phyloP scores from a whole-genome alignment of 2,888 invertebrate species.

The Leptopterna dolabrata region DNA sequence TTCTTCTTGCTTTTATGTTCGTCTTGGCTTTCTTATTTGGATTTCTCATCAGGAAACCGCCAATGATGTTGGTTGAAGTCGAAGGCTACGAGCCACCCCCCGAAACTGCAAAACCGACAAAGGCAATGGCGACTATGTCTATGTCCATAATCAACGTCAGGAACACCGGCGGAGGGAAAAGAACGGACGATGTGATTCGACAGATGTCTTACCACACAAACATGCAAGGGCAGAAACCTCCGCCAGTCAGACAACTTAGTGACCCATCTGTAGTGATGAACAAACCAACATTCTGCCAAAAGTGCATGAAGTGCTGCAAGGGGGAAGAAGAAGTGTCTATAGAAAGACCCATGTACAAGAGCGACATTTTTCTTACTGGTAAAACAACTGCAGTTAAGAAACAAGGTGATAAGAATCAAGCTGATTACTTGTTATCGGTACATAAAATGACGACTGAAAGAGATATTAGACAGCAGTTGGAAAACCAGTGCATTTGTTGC shows the following conservation, averaged over 20 bases:
- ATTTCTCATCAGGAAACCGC: conserved; percentile 41
- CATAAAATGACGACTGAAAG: conserved; percentile 34
- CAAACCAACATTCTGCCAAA: neutral
- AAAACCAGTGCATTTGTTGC: conserved; percentile 20
- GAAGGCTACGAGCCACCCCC: neutral
- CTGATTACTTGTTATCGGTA: neutral
- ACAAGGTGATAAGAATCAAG: neutral
- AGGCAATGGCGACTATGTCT: neutral
- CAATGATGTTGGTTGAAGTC: conserved; percentile 35
- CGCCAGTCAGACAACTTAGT: neutral
- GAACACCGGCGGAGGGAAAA: neutral
- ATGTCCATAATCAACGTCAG: conserved; percentile 45
- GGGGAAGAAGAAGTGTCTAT: neutral
- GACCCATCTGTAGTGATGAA: neutral
- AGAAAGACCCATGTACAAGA: conserved; percentile 43
- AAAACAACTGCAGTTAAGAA: neutral
- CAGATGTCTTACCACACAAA: neutral
- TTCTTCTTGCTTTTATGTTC: conserved; percentile 6
- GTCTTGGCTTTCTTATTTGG: neutral
- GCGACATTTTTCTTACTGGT: conserved; percentile 36
- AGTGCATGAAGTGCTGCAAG: neutral
- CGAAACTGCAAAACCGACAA: neutral
- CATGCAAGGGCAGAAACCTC: neutral
- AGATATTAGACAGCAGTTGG: conserved; percentile 38
- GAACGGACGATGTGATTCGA: neutral